phyloP scores from a whole-genome alignment of 2,113 vertebrate genomes.

The Neoarius graeffei region DNA sequence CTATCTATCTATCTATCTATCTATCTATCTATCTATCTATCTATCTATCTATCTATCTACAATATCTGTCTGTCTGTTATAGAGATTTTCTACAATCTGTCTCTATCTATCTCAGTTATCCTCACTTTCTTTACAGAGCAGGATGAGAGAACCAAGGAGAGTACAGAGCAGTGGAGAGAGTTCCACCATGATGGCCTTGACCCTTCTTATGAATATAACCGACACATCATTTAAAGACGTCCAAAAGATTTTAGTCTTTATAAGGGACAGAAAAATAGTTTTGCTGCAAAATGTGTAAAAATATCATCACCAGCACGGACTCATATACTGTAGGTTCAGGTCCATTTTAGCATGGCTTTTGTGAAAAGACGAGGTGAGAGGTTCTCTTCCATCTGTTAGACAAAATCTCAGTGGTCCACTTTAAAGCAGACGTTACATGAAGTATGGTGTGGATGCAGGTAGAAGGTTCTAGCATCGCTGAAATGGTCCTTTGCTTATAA shows the following conservation, averaged over 20 bases:
- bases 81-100: not conserved
- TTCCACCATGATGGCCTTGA: constrained; percentile 82
- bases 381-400: not conserved
- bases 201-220: constrained; percentile 77
- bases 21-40: not conserved
- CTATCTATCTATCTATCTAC: not conserved
- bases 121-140: constrained; percentile 69
- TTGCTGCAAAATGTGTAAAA: not conserved
- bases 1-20: not conserved
- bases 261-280: not conserved
- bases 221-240: constrained; percentile 69
- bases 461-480: not conserved
- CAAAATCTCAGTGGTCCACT: not conserved
- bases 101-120: not conserved
- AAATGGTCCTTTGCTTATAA: not conserved
- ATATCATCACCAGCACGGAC: not conserved
- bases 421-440: not conserved
- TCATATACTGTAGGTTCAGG: not conserved
- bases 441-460: not conserved
- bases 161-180: constrained; percentile 81
- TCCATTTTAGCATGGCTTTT: not conserved
- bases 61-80: not conserved
- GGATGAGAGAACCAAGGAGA: constrained; percentile 77
- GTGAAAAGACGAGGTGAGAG: not conserved
- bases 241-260: not conserved